These are phyloP conservation scores for Desmophyllum pertusum DNA, from an alignment of 92 coral and sea anemone species.

Conservation along the genomic window DNA sequence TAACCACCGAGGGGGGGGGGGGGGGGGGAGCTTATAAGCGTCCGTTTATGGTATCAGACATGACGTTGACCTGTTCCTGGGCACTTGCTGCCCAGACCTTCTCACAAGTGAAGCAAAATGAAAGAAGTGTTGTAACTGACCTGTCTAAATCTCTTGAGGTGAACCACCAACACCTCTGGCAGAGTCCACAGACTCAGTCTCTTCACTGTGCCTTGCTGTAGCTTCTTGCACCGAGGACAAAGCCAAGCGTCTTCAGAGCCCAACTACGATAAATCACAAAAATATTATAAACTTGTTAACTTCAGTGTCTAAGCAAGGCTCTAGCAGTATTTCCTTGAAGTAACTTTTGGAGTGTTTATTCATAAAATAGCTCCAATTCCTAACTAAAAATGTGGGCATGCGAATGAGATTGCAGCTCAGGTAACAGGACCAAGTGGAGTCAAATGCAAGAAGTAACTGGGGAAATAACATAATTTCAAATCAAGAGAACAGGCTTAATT, in stretches of 20 bases:
- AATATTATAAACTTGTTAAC: background rate
- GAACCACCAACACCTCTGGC: constrained; percentile 90
- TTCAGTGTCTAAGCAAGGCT: background rate
- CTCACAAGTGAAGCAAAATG: background rate
- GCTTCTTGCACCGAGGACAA: constrained; percentile 90
- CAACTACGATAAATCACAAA: constrained; percentile 53
- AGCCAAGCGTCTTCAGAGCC: constrained; percentile 95
- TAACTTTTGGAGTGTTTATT: too few species aligned
- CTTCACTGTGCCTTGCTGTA: constrained; percentile 92
- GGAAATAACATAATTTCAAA: too few species aligned
- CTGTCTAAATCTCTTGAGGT: constrained; percentile 92
- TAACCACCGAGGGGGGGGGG: too few species aligned
- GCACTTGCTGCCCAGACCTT: background rate
- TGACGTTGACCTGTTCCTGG: background rate
- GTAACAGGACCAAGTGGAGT: too few species aligned
- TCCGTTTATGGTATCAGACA: too few species aligned
- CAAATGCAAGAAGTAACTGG: too few species aligned
- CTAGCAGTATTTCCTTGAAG: background rate
- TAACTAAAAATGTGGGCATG: too few species aligned
- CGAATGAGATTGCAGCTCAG: too few species aligned
- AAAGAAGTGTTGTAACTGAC: constrained; percentile 33
- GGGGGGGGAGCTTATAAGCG: too few species aligned
- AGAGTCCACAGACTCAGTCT: constrained; percentile 83
- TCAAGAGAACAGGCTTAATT: too few species aligned
- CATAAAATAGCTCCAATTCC: too few species aligned